Conservation (phyloP, 2,797 vertebrate species). For the Morelia viridis region DNA sequence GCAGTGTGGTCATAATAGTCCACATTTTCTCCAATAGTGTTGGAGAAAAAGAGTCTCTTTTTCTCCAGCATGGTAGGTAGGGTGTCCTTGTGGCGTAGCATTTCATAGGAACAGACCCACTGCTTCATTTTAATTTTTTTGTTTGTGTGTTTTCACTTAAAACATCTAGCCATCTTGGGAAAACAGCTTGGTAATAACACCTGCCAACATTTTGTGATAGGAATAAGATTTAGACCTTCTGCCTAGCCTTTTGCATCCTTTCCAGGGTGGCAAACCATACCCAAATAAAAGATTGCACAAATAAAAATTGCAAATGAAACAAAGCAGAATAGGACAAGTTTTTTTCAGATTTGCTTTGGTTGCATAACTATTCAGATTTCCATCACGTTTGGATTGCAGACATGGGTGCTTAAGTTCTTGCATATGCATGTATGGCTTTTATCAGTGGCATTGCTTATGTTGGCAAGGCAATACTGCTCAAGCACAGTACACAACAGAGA, state of each 20-base stretch:
- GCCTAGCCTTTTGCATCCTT: background rate
- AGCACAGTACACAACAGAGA: background rate
- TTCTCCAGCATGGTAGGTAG: too few species aligned
- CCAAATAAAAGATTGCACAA: background rate
- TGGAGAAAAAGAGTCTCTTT: too few species aligned
- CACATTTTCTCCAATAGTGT: too few species aligned
- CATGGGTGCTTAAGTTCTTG: background rate
- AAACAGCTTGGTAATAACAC: background rate
- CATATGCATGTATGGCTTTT: background rate
- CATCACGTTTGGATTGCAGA: background rate
- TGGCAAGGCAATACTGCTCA: background rate
- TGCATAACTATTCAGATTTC: background rate
- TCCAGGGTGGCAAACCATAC: background rate
- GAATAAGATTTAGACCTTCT: background rate
- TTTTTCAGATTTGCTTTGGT: background rate
- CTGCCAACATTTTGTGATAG: background rate
- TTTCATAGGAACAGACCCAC: background rate
- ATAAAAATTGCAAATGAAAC: background rate
- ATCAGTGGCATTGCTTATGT: background rate
- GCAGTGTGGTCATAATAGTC: background rate
- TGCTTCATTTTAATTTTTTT: background rate
- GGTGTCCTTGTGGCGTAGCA: background rate
- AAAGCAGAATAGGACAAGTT: background rate
- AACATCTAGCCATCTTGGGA: background rate
- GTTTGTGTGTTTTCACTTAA: background rate